These are phyloP conservation scores for Ovibos moschatus DNA, from an alignment of 2,113 vertebrate genomes.

Conservation along the genomic window DNA sequence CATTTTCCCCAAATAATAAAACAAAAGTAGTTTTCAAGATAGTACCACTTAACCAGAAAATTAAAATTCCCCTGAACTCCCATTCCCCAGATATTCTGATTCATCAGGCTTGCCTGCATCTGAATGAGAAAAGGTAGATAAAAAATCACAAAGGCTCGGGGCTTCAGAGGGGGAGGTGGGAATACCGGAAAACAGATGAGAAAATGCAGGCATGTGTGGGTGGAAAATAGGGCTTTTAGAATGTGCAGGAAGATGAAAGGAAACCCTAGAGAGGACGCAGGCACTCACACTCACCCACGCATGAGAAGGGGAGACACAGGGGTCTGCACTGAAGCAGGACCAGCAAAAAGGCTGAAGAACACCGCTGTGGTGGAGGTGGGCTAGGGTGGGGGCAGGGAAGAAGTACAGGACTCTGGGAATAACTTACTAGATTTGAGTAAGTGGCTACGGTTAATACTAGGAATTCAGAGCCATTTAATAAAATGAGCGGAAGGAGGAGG, in stretches of 20 bases:
- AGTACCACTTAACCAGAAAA: constrained; percentile 46
- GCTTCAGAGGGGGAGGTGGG: background rate
- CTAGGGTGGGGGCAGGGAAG: background rate
- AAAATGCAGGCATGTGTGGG: constrained; percentile 46
- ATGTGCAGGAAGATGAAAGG: constrained; percentile 59
- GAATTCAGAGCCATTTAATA: background rate
- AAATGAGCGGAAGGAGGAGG: background rate
- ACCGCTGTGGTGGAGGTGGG: background rate
- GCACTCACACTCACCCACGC: background rate
- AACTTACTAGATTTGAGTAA: background rate
- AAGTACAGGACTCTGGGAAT: background rate
- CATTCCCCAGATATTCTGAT: background rate
- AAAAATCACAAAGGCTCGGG: background rate
- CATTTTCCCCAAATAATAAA: background rate
- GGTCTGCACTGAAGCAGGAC: background rate
- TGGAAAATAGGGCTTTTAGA: constrained; percentile 51
- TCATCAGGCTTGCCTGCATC: background rate
- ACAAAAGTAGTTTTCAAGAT: constrained; percentile 29
- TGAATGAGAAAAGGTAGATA: constrained; percentile 19
- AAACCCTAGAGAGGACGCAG: constrained; percentile 56
- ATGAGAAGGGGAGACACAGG: background rate
- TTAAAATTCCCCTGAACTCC: background rate
- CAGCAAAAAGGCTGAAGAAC: background rate
- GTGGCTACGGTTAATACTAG: background rate
- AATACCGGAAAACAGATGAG: background rate